Evolutionary conservation across 2,888 invertebrate genomes (phyloP).

Genomic region (Drosophila yooni): DNA sequence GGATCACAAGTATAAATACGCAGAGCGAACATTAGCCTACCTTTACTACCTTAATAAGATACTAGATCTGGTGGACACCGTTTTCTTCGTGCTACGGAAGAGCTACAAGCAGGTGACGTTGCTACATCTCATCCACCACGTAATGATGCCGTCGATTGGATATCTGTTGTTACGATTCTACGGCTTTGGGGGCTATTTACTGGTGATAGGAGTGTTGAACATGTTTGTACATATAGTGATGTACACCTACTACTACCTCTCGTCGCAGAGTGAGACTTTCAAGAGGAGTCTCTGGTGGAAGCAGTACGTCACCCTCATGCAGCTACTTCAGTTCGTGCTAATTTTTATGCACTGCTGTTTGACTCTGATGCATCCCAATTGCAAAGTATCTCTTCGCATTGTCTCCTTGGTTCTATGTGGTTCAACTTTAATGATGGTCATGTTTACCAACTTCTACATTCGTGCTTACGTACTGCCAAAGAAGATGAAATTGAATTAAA

Average conservation of each 20-base stretch:
- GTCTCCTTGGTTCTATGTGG: constrained; percentile 11
- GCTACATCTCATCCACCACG: constrained; percentile 59
- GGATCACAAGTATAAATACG: background rate
- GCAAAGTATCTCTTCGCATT: constrained; percentile 8
- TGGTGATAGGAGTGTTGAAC: constrained; percentile 39
- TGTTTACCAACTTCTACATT: constrained; percentile 56
- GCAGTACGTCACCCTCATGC: constrained; percentile 51
- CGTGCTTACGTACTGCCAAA: constrained; percentile 30
- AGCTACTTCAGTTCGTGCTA: constrained; percentile 46
- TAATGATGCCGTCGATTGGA: constrained; percentile 28
- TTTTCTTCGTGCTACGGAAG: constrained; percentile 63
- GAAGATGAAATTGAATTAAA: background rate
- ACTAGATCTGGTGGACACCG: constrained; percentile 54
- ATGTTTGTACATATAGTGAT: constrained; percentile 42
- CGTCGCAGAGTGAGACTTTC: constrained; percentile 24
- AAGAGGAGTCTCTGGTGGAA: constrained; percentile 47
- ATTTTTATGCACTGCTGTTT: constrained; percentile 35
- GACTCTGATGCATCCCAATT: constrained; percentile 41
- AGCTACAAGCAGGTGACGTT: constrained; percentile 51
- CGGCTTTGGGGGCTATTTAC: constrained; percentile 54
- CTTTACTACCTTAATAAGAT: constrained; percentile 21
- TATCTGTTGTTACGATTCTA: constrained; percentile 35
- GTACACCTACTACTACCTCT: constrained; percentile 55
- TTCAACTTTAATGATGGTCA: constrained; percentile 39
- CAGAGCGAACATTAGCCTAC: background rate